Evolutionary conservation across 2,113 vertebrate genomes (phyloP), one percentile per base, ranked within the genome.

Genomic region (Leuciscus idus): DNA sequence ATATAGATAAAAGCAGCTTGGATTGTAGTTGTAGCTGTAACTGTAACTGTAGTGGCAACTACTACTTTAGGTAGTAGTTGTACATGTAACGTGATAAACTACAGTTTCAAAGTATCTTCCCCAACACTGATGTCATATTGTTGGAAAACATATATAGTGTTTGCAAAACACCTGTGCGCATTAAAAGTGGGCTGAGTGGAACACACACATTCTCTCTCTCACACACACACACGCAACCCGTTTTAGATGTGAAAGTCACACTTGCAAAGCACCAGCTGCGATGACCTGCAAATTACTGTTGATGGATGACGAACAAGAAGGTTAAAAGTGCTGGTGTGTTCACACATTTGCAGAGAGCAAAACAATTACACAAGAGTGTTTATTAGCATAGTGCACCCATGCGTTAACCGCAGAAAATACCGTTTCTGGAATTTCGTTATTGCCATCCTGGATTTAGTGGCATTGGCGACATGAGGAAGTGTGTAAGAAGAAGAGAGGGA

Each of bases 291-390:
- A 84, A 73, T 57, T 8, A n/a, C 39, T 48, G 81, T 84, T 75
- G 86, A 57, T 28, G n/a, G n/a, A 61, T 23, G 36, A 83, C 19
- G 57, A 75, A 88, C 55, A 23, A 68, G 66, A 81, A 70, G 82
- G 85, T 84, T 89, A 86, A 73, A 64, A 62, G 59, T 81, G 78
- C 59, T 64, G 78, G 59, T 28, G 36, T 81, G n/a, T 81, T 81
- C 36, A 64, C 78, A 81, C 57, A 4, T 15, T 62, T 4, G 17
- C 39, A 46, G 13, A 79, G 13, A 26, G 72, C 52, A 43, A 61
- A 61, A 81, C 78, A 48, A 81, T 30, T 81, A 81, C 15, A 26
- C 78, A 81, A 39, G 39, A 48, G 78, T 81, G 78, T 81, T 81
- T 48, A 62, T 62, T 81, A 81, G 59, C 59, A 43, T 26, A 64